phyloP scores from a whole-genome alignment of 2,113 vertebrate genomes.

The Eonycteris spelaea region DNA sequence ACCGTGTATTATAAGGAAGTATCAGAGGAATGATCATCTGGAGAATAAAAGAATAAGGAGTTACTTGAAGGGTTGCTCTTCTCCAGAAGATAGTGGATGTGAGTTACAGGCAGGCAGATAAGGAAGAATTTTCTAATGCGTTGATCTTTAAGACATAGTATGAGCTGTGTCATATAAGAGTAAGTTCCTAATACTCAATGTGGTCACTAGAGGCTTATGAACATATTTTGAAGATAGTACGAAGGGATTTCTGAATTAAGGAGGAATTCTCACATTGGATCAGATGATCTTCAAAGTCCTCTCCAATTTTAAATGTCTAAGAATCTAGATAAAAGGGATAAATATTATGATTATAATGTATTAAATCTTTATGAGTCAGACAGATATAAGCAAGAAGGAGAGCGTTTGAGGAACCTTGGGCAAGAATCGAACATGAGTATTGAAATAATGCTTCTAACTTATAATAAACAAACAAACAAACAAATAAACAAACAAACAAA shows the following conservation, averaged over 20 bases:
- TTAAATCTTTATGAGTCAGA: neutral
- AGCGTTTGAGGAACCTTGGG: neutral
- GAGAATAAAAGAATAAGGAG: neutral
- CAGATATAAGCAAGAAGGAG: neutral
- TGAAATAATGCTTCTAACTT: neutral
- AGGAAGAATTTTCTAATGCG: neutral
- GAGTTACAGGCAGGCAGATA: neutral
- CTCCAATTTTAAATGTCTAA: neutral
- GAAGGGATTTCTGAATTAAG: neutral
- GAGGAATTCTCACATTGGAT: neutral
- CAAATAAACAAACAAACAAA: too few species aligned
- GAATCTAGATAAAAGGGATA: neutral
- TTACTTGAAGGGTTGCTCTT: neutral
- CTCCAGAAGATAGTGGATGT: neutral
- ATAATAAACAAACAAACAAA: neutral
- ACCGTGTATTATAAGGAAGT: neutral
- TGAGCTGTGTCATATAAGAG: neutral
- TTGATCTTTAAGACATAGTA: neutral
- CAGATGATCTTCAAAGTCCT: neutral
- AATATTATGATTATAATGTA: neutral
- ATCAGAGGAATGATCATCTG: neutral
- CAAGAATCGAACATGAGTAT: neutral
- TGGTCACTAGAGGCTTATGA: neutral
- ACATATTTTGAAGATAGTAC: neutral
- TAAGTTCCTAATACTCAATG: neutral